Evolutionary conservation across 2,888 invertebrate genomes (phyloP).

Genomic region (Acanthosepion pharaonis): DNA sequence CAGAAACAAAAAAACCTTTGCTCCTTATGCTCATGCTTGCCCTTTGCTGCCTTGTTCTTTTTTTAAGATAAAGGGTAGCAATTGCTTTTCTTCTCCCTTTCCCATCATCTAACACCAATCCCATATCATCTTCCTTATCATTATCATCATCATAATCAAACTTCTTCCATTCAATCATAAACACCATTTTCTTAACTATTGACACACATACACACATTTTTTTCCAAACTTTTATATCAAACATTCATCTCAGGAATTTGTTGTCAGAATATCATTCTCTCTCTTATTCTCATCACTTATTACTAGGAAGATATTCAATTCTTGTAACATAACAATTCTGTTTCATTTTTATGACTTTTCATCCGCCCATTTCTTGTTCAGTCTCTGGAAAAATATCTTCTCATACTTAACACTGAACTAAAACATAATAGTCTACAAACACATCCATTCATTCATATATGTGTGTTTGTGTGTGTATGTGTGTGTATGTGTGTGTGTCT

Average conservation of each 20-base stretch:
- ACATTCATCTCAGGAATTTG: conserved; percentile 33
- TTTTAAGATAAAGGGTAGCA: neutral
- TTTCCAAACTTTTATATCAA: neutral
- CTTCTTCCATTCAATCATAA: conserved; percentile 6
- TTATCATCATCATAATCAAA: neutral
- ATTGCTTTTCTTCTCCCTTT: neutral
- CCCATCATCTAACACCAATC: neutral
- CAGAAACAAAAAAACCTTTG: neutral
- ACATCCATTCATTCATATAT: neutral
- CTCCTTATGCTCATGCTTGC: neutral
- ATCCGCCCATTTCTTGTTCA: conserved; percentile 25
- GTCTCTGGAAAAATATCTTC: conserved; percentile 21
- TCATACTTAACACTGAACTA: conserved; percentile 24
- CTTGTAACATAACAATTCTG: neutral
- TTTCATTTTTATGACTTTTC: conserved; percentile 11
- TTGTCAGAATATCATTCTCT: neutral
- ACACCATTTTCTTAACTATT: neutral
- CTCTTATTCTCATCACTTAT: neutral
- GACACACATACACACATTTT: neutral
- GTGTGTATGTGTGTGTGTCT: too few species aligned
- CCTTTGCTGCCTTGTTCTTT: neutral
- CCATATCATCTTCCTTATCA: neutral
- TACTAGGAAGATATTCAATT: neutral
- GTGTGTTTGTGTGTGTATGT: too few species aligned
- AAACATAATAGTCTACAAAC: neutral